A percentile compares a stretch with the other conserved stretches of the same genome.
Evolutionary conservation across 2,113 vertebrate genomes (phyloP).

Genomic region (Mixornis gularis): DNA sequence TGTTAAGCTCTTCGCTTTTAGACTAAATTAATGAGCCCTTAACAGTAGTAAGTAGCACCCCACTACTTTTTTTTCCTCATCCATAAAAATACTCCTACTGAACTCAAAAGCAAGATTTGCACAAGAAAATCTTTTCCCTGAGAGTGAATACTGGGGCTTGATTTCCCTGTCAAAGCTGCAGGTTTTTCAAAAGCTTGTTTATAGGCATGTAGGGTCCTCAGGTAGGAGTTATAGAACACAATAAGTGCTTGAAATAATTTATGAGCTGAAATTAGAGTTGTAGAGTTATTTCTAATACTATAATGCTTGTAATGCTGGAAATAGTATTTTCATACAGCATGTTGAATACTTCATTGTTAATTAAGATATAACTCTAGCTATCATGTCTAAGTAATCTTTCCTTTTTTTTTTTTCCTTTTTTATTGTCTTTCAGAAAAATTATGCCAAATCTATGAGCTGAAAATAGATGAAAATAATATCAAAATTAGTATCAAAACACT

Average conservation of each 20-base stretch:
- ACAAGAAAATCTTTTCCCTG: background rate
- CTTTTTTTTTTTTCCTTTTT: background rate
- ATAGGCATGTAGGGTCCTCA: background rate
- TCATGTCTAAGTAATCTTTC: background rate
- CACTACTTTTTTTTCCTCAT: background rate
- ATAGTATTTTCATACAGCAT: background rate
- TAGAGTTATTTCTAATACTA: background rate
- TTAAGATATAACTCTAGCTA: background rate
- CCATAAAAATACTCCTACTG: background rate
- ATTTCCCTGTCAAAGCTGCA: background rate
- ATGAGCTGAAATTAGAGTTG: background rate
- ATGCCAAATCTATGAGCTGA: background rate
- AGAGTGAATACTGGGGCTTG: background rate
- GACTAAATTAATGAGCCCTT: background rate
- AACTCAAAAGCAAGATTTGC: background rate
- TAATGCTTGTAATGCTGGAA: background rate
- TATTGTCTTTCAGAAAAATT: background rate
- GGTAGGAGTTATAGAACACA: background rate
- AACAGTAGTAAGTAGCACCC: background rate
- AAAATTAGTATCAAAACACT: background rate
- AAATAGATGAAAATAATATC: background rate
- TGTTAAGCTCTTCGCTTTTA: background rate
- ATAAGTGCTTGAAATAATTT: background rate
- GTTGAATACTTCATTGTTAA: background rate
- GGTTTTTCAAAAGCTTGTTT: background rate